Conservation (phyloP, 1,140 invertebrate genomes). For the Euwallacea fornicatus region DNA sequence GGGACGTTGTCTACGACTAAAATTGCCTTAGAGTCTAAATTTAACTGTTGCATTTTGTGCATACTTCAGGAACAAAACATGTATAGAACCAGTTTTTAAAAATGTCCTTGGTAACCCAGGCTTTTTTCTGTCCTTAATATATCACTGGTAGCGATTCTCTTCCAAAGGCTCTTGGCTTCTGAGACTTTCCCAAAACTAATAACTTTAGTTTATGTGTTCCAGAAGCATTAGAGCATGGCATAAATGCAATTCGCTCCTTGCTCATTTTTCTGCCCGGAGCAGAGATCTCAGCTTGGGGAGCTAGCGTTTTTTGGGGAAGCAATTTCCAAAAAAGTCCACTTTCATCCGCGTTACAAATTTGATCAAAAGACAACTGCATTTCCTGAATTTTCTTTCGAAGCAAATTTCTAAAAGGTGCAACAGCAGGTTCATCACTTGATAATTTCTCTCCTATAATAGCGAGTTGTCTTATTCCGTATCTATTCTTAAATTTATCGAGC, state of each 20-base stretch:
- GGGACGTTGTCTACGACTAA: constrained; percentile 47
- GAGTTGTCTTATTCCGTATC: constrained; percentile 50
- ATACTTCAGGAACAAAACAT: not conserved
- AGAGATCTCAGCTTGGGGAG: constrained; percentile 11
- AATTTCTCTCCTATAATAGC: constrained; percentile 49
- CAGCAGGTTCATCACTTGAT: constrained; percentile 45
- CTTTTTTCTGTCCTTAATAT: not conserved
- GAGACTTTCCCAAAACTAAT: constrained; percentile 48
- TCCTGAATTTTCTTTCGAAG: constrained; percentile 32
- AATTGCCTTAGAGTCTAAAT: constrained; percentile 2
- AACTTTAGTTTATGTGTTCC: constrained; percentile 50
- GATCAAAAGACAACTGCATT: constrained; percentile 16
- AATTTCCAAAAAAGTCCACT: constrained; percentile 28
- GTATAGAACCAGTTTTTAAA: too few relatives aligned
- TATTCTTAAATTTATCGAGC: constrained; percentile 47
- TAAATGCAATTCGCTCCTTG: constrained; percentile 50
- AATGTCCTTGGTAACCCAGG: too few relatives aligned
- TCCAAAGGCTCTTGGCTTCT: constrained; percentile 41
- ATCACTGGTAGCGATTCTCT: constrained; percentile 3
- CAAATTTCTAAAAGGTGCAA: constrained; percentile 26
- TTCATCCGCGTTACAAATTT: constrained; percentile 41
- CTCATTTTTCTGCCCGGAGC: constrained; percentile 38
- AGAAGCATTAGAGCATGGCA: constrained; percentile 50
- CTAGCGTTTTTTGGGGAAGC: constrained; percentile 32
- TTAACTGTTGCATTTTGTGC: constrained; percentile 17